Evolutionary conservation across 2,113 vertebrate genomes (phyloP), one percentile per base, ranked within the genome.

Genomic region (Maccullochella peelii): DNA sequence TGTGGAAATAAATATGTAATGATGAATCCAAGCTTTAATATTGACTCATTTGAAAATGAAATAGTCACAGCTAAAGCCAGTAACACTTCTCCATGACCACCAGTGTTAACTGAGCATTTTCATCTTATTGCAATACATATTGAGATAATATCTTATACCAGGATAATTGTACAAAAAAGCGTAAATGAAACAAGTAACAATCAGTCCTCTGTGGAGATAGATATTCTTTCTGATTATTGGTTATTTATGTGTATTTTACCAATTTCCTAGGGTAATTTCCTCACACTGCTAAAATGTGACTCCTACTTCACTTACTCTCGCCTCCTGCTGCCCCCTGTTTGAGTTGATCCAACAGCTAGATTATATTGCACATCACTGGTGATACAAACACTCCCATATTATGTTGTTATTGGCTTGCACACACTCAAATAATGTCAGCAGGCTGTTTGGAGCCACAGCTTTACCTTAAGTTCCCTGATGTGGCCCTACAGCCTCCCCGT

Each of bases 371-470:
- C 54, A 33, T 74, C 57, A 6, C 18, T n/a, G 73, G 70, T 67
- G 77, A 65, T 27, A 36, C 52, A 72, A 72, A 42, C 33, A 63
- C 58, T 42, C 21, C 10, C 44, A 70, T 33, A 30, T 27, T 44
- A 61, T 57, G 57, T 27, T n/a, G 68, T 79, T 65, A 14, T 40
- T 55, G 23, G 57, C 66, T 50, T 47, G 25, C 72, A 42, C 36
- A n/a, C 20, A 0, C n/a, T 71, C 55, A 25, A 8, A 73, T 63
- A 55, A 66, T 58, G 52, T 38, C 49, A 55, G 77, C 81, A 67
- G 71, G 58, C 81, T 68, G 79, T 65, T 70, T 25, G 52, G 23
- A 77, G 44, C 58, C 61, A 27, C 59, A 82, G 6, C 70, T 50
- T 59, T 36, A 44, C 57, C 58, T 33, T 30, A 21, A 57, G 52